Base-by-base conservation (phyloP, 1,140 invertebrate genomes). In the Marisa cornuarietis region DNA sequence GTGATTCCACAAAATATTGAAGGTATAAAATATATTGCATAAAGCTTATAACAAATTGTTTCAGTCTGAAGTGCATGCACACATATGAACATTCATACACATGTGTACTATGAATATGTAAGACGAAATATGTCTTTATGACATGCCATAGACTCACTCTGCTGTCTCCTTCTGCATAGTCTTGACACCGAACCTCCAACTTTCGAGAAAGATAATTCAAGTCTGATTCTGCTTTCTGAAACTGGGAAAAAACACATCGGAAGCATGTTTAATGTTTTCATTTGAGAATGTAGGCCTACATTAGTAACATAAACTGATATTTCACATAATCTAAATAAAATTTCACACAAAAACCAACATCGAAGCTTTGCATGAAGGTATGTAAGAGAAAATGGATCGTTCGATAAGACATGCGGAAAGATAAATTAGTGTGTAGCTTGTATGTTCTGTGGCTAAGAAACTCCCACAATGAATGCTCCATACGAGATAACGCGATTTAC, bases 181-280 rank as follows among this genome's bases (percentile, higher is more conserved):
- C 22, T n/a, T 77, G 76, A 42, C 76, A 77, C 49, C 63, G 85
- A 75, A 83, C 79, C 76, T 88, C 85, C 9, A 88, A 73, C 58
- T 85, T 87, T 49, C 85, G 82, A 20, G 84, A 83, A 54, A 88
- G 66, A 63, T 81, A 83, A 77, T 85, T 86, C 31, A 88, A 66
- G 78, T 88, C 87, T 51, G 87, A 86, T 65, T 88, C 86, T 61
- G 87, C 85, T 74, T 87, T 86, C 76, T 88, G 86, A 75, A 88
- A 88, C 87, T 88, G 69, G 71, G 84, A 83, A 79, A 75, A 69
- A 18, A 62, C 54, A 14, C 54, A 58, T 58, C 54, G 16, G 16
- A 18, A 58, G 8, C 31, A 42, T n/a, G n/a, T 42, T 42, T 42
- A 42, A 42, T 42, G 6, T 42, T 42, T 42, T 42, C 31, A 42